phyloP scores from a whole-genome alignment of 2,888 invertebrate species.

The Orthonychiurus folsomi region DNA sequence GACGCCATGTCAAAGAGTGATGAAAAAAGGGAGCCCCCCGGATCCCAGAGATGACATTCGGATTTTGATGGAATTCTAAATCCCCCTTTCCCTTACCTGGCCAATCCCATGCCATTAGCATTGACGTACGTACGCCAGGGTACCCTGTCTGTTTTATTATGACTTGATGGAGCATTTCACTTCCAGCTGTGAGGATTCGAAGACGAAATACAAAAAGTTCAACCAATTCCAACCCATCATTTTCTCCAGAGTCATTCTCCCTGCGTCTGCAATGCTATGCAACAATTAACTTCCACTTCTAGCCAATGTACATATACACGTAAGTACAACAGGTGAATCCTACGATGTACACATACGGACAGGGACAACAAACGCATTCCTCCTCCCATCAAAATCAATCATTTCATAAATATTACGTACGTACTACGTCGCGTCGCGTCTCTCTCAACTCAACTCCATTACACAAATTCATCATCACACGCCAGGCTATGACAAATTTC shows the following conservation, averaged over 20 bases:
- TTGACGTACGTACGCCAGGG: too few relatives aligned
- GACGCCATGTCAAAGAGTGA: background rate
- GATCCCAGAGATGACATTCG: background rate
- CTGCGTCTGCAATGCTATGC: background rate
- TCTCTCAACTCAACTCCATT: too few relatives aligned
- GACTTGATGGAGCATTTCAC: constrained; percentile 1
- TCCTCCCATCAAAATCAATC: too few relatives aligned
- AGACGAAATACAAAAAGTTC: background rate
- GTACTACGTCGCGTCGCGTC: too few relatives aligned
- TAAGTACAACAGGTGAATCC: background rate
- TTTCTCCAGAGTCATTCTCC: constrained; percentile 1
- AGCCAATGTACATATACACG: background rate
- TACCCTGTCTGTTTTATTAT: background rate
- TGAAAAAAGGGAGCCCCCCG: background rate
- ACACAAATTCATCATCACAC: too few relatives aligned
- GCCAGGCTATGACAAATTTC: too few relatives aligned
- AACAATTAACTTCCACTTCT: background rate
- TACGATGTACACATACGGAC: too few relatives aligned
- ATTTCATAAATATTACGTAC: too few relatives aligned
- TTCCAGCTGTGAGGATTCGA: background rate
- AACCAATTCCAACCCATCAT: background rate
- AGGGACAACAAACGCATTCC: too few relatives aligned
- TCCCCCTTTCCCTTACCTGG: too few relatives aligned
- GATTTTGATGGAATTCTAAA: background rate
- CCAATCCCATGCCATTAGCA: too few relatives aligned